Percentiles rank a stretch among this genome's conserved stretches.
Conservation (phyloP, 2,888 invertebrate genomes). For the Dolichopus griseipennis region DNA sequence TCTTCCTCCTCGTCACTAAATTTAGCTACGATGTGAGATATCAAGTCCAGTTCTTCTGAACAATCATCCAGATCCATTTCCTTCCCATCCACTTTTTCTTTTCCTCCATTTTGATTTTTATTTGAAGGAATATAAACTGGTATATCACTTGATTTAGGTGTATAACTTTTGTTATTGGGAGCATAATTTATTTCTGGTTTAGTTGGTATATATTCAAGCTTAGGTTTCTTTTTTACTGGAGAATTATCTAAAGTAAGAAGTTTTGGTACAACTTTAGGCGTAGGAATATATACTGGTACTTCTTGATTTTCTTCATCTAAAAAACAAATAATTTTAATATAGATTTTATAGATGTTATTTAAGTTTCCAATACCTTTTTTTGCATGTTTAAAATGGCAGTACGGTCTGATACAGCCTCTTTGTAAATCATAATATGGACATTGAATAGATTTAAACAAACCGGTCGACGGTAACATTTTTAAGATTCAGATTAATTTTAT, state of each 20-base stretch:
- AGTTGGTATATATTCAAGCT: slow-evolving; percentile 41
- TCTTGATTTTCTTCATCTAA: slow-evolving; percentile 27
- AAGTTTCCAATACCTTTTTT: slow-evolving; percentile 51
- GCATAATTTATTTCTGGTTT: slow-evolving; percentile 38
- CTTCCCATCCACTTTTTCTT: slow-evolving; percentile 14
- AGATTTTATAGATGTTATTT: not conserved
- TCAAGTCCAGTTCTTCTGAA: slow-evolving; percentile 28
- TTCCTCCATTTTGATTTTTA: slow-evolving; percentile 19
- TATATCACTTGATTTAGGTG: slow-evolving; percentile 20
- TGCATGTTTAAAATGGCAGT: slow-evolving; percentile 85
- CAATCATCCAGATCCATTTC: slow-evolving; percentile 27
- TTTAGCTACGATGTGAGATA: slow-evolving; percentile 26
- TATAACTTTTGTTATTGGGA: slow-evolving; percentile 24
- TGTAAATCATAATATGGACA: slow-evolving; percentile 73
- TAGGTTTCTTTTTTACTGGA: slow-evolving; percentile 30
- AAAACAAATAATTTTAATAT: slow-evolving; percentile 21
- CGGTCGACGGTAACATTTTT: slow-evolving; percentile 79
- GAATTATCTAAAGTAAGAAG: slow-evolving; percentile 30
- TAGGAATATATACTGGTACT: slow-evolving; percentile 36
- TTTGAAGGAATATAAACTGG: slow-evolving; percentile 38
- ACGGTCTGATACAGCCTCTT: slow-evolving; percentile 72
- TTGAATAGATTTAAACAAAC: slow-evolving; percentile 74
- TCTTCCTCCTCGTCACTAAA: slow-evolving; percentile 2
- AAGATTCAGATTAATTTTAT: not conserved
- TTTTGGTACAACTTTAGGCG: slow-evolving; percentile 27